Percentiles rank a stretch among this genome's conserved stretches.
Evolutionary conservation across 2,113 vertebrate species (phyloP).

Genomic region (Silurus meridionalis): DNA sequence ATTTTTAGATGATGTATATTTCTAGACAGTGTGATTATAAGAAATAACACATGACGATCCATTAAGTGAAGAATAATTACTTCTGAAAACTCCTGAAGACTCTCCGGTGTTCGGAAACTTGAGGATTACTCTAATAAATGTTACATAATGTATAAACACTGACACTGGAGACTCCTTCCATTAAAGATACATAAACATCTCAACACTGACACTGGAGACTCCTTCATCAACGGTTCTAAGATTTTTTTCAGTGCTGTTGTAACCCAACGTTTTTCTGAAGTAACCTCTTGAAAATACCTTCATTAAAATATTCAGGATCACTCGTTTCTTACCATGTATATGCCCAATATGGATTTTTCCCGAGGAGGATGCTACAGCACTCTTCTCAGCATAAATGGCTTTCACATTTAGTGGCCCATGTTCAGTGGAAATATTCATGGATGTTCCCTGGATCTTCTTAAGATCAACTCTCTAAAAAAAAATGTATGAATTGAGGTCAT

Average conservation of each 20-base stretch:
- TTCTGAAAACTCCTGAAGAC: neutral
- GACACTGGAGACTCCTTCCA: neutral
- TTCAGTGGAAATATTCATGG: conserved; percentile 84
- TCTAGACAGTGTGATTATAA: neutral
- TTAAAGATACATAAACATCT: neutral
- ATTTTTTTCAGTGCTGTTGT: neutral
- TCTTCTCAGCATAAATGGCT: conserved; percentile 87
- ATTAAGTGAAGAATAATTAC: neutral
- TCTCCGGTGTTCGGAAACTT: neutral
- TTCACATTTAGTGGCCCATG: conserved; percentile 83
- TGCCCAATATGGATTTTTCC: conserved; percentile 85
- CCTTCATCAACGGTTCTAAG: neutral
- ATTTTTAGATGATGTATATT: neutral
- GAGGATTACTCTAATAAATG: neutral
- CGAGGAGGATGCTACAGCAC: conserved; percentile 77
- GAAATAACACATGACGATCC: neutral
- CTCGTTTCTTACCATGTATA: conserved; percentile 85
- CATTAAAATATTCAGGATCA: neutral
- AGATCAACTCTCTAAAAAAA: conserved; percentile 79
- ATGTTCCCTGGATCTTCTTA: conserved; percentile 89
- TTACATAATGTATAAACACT: neutral
- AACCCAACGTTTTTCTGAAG: neutral
- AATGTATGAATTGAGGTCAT: neutral
- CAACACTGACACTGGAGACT: neutral
- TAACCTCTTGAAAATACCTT: neutral